Base-by-base conservation (phyloP, 2,113 vertebrate species). In the Corynorhinus townsendii region DNA sequence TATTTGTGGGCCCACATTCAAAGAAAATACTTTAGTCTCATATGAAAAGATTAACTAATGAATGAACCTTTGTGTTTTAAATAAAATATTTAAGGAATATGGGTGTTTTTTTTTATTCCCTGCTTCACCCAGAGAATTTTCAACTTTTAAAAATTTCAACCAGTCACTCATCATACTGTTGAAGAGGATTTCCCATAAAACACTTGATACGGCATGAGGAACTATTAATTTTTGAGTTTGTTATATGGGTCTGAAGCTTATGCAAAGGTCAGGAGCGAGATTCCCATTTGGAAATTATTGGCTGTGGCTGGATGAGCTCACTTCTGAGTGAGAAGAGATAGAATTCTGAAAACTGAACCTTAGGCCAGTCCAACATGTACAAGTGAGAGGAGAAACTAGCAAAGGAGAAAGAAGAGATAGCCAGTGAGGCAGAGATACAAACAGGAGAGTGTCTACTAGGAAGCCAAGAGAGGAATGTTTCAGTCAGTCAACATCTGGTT, bases 1-100 rank as follows among this genome's bases (percentile, higher is more conserved):
- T 92, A 26, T 54, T 45, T 75, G 2, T 92, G 40, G 77, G n/a
- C 7, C 26, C 64, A 76, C 35, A 77, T 90, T 93, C 72, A 90
- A 73, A 75, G 89, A 83, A 94, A 47, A 75, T 16, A 2, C 8
- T 94, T 89, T 95, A n/a, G 40, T 90, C 66, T 84, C 68, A n/a
- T 40, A 9, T 76, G 62, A 91, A 91, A 85, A 89, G 16, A 24
- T 68, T 89, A 35, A 26, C 20, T 77, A 72, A 69, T 64, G 49
- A 90, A 49, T 66, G 43, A 88, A 66, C 24, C 56, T 90, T 77
- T 93, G 28, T 85, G 24, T 77, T 89, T 94, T 91, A 94, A 89
- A 69, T 26, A 76, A 89, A 47, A 86, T 71, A 45, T 81, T 86
- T 82, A 71, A n/a, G 9, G 5, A 76, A 75, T 54, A 9, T 89